Base-by-base conservation (phyloP, 92 coral and sea anemone species). In the Porites lobata region DNA sequence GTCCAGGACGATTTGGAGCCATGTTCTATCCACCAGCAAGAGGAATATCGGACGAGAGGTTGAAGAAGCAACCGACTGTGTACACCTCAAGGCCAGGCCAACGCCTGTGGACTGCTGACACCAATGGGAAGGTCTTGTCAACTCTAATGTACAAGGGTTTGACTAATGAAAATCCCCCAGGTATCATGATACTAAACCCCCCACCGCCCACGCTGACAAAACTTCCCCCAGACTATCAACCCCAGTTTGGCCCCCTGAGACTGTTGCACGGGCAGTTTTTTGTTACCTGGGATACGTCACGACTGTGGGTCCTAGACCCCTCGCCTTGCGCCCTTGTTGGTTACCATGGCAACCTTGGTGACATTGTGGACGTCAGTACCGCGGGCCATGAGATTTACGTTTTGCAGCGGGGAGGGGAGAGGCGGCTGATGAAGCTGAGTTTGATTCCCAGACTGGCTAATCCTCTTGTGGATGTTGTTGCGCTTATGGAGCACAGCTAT, bases 71-170 rank as follows among this genome's bases (percentile, higher is more conserved):
- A 15, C 79, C 87, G 11, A 50, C 75, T 4, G 87, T 94, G n/a
- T 93, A 90, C 52, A 89, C 94, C 43, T 87, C 96, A 6, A 85
- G 98, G 51, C 98, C 99, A 38, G 99, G 99, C 20, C 88, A 93
- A 26, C 91, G 99, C 1, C 75, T 97, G 21, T 97, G 99, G 99
- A 92, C 96, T 54, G 98, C 96, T 52, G 93, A 92, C 64, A 82
- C 72, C 18, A 81, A 75, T 52, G 96, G 99, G 79, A 95, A 89
- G 65, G 99, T 97, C 18, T 96, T 95, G 1, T 95, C 98, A 20
- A 97, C 99, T 0, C 85, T 96, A 8, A 96, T 92, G 96, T 97
- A 93, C 94, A 97, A 97, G 88, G 94, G 95, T 8, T 85, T 97
- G 32, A 80, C 93, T 80, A 91, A 79, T 71, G 98, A 94, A 69